Base-by-base conservation (phyloP, 64 coral and sea anemone species). In the Porites lutea region DNA sequence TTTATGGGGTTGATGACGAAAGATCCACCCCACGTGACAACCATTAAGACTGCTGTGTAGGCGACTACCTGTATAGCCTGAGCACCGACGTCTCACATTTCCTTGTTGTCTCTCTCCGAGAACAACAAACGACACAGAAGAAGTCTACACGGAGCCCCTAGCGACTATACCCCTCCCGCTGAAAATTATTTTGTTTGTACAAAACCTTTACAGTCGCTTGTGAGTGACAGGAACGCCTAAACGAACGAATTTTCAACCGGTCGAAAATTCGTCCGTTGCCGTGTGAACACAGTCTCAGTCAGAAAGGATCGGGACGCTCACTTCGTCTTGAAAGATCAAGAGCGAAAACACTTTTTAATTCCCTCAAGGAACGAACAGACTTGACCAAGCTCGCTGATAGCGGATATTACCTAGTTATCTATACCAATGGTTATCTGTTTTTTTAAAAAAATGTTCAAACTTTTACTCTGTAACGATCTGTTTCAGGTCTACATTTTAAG, bases 111-210 rank as follows among this genome's bases (percentile, higher is more conserved):
- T 21, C 22, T 68, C 22, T 68, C 65, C 65, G 65, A 68, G 65
- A 68, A 68, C 65, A 68, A 63, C 16, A 37, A 37, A 37, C 10
- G 60, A 63, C 60, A 63, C 60, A 63, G 16, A 0, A 63, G 60
- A 63, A 0, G 60, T 63, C 60, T 63, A 68, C 65, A 21, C 65
- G 1, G 65, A 68, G 65, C 27, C 27, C 16, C 65, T 68, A 68
- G 15, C 65, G 65, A 68, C n/a, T n/a, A 68, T n/a, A 68, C 65
- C 65, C 5, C 65, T 68, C 65, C 65, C 65, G 65, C 65, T 68
- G 65, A 68, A 68, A 68, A 68, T 68, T 16, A 37, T 37, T 37
- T 37, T 37, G 27, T 37, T 37, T 37, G 27, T 37, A 37, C 27
- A 37, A 37, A 37, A n/a, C n/a, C 27, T 37, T 37, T 37, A 37